Evolutionary conservation across 2,888 invertebrate species (phyloP), one percentile per base, ranked within the genome.

Genomic region (Encarsia formosa): DNA sequence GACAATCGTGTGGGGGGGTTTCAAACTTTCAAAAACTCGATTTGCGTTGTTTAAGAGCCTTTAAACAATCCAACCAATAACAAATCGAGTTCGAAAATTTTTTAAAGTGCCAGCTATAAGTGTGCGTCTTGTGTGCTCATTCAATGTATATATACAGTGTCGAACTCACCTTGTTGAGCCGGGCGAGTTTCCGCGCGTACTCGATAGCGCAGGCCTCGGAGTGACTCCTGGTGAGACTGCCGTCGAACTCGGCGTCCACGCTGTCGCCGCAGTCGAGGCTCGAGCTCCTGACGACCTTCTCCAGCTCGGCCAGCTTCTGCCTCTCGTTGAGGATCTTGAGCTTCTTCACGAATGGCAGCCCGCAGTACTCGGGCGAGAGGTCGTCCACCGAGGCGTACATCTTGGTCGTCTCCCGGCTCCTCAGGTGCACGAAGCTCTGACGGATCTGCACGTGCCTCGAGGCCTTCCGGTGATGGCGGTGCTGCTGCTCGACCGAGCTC

Each of bases 261-360:
- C 81, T 81, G 63, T 83, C 81, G 3, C 83, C 80, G 63, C 79
- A 85, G 65, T 91, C 91, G 66, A 91, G 77, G 63, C 90, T 91
- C 52, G 88, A 87, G 71, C 90, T 91, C 56, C 91, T 79, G 22
- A 88, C 84, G 11, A 84, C 87, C 60, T 81, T 83, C 70, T 91
- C 89, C 39, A 91, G 76, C 69, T 89, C 89, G 26, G 87, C 89
- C 56, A 91, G 74, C 75, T 91, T 91, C 69, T 91, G 91, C 9
- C 91, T 80, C 75, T 91, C 91, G 71, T 91, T 91, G 40, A 91
- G 78, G 62, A 92, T 91, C 77, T 91, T 91, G 42, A 91, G 76
- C 64, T 91, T 90, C 73, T 91, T 91, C 1, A 91, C 91, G 68
- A 91, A 91, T 1, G 91, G 91, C 53, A 91, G 74, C 13, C 89